Base-by-base conservation (phyloP, 2,113 vertebrate species). In the Neoarius graeffei region DNA sequence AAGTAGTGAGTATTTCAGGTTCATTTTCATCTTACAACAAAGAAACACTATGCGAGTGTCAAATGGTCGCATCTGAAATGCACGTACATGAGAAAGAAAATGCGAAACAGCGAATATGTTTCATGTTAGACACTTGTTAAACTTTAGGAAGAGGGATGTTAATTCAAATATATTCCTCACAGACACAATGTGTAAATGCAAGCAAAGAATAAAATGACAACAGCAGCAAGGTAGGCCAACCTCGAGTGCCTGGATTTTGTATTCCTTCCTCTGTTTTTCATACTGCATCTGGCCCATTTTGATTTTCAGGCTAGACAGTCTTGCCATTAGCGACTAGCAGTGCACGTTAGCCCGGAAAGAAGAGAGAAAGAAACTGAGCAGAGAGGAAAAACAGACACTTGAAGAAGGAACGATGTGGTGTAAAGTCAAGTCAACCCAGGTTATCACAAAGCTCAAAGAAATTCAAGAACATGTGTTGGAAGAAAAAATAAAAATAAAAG, bases 291-390 rank as follows among this genome's bases (percentile, higher is more conserved):
- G 98, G 95, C 97, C 96, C 96, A 98, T 96, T 95, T 97, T 98
- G 97, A 99, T 98, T 99, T 99, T 99, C 97, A 98, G 97, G 95
- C 98, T 99, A 97, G 98, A 99, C 94, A 98, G 96, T 95, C 99
- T 99, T 94, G 98, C 98, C 98, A 99, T 99, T 96, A 99, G 93
- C 90, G 96, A 97, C 98, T 99, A 96, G 95, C 91, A 93, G 96
- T 89, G 95, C 93, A 94, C 91, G 90, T 81, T 89, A 93, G 88
- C 86, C 93, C 89, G 89, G 85, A 87, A 89, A 82, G 87, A 92
- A 94, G 83, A 89, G 77, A 90, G 91, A 92, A 83, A 92, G 76
- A 90, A 91, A 91, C 64, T 83, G 80, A 93, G 71, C 77, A 92
- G 81, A 92, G 87, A 92, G 27, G 73, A 79, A 88, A 92, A 30